Conservation (phyloP, 2,113 vertebrate genomes). For the Podiceps cristatus region DNA sequence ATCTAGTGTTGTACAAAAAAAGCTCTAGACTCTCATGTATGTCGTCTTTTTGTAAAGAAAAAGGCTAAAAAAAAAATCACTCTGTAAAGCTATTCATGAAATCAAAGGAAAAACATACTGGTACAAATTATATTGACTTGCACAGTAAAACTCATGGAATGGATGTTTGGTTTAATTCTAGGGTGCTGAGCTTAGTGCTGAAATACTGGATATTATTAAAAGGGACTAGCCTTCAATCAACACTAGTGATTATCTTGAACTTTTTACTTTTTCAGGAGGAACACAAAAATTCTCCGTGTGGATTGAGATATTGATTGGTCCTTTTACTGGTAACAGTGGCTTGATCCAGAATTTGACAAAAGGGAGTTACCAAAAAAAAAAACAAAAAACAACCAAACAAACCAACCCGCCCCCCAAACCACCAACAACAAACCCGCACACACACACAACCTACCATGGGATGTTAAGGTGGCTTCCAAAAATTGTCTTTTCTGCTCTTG, state of each 20-base stretch:
- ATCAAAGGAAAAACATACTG: not conserved
- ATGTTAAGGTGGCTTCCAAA: not conserved
- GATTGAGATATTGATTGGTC: not conserved
- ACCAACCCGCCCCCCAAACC: too few species aligned
- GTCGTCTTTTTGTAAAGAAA: not conserved
- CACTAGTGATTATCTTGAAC: not conserved
- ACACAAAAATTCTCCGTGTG: not conserved
- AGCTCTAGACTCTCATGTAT: not conserved
- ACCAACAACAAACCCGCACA: too few species aligned
- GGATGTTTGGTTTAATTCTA: not conserved
- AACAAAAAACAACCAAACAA: too few species aligned
- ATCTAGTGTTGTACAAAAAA: not conserved
- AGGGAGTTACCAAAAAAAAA: not conserved
- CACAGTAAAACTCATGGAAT: not conserved
- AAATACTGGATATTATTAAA: not conserved
- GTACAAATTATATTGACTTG: not conserved
- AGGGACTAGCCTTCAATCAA: not conserved
- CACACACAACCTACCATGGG: too few species aligned
- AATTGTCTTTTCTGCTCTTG: not conserved
- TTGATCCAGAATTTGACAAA: not conserved
- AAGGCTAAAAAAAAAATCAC: not conserved
- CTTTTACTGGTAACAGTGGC: not conserved
- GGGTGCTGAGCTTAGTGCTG: not conserved
- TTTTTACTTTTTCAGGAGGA: not conserved
- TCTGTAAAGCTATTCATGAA: not conserved